These are phyloP conservation scores for Trogon melanurus DNA, from an alignment of 2,113 vertebrate species.

Conservation along the genomic window DNA sequence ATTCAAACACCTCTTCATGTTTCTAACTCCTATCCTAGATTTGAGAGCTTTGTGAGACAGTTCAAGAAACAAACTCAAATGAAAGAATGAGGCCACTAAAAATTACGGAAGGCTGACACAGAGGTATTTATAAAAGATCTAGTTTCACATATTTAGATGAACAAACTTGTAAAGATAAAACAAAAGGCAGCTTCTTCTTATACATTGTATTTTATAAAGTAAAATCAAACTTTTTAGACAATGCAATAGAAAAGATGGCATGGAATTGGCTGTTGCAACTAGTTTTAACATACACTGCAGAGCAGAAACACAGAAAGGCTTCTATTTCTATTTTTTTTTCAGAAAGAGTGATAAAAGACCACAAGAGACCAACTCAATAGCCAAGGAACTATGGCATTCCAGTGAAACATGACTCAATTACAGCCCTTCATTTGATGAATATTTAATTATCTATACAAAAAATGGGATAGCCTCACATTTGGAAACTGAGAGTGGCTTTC, in stretches of 20 bases:
- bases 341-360: background rate
- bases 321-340: background rate
- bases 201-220: background rate
- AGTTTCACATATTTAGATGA: background rate
- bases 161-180: background rate
- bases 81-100: background rate
- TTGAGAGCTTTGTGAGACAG: background rate
- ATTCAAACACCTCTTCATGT: background rate
- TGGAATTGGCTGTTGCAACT: background rate
- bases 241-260: background rate
- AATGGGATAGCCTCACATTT: background rate
- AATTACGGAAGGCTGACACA: background rate
- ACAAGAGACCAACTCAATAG: background rate
- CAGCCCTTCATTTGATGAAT: background rate
- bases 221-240: background rate
- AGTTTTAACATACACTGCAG: background rate
- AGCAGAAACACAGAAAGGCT: background rate
- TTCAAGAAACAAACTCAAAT: background rate
- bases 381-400: background rate
- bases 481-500: background rate
- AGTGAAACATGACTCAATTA: slow-evolving; percentile 5
- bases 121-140: background rate
- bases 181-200: background rate
- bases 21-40: background rate
- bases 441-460: slow-evolving; percentile 4